Conservation (phyloP, 2,888 invertebrate genomes). For the Stenodera caucasica region DNA sequence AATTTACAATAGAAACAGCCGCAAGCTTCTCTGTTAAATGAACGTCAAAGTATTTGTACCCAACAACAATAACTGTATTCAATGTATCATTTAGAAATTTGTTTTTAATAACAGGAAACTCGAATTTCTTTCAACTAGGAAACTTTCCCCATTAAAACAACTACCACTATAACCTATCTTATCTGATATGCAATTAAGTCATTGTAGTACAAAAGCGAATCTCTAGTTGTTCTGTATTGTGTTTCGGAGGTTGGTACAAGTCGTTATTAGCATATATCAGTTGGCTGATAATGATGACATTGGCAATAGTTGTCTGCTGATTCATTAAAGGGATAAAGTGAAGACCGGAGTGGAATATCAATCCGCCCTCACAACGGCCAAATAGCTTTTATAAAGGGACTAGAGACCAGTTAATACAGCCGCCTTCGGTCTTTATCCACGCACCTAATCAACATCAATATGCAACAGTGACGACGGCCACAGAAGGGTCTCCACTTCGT, state of each 20-base stretch:
- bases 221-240: neutral
- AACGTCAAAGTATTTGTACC: no score
- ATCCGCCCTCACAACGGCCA: conserved; percentile 29
- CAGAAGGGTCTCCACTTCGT: neutral
- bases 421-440: neutral
- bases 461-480: neutral
- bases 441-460: conserved; percentile 2
- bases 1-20: conserved; percentile 1
- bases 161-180: neutral
- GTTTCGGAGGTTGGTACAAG: neutral
- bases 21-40: neutral
- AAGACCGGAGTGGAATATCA: conserved; percentile 30
- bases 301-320: neutral
- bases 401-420: neutral
- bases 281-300: neutral
- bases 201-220: neutral
- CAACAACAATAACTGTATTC: no score
- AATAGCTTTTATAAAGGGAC: conserved; percentile 23
- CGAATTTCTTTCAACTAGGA: no score
- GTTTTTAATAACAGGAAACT: neutral
- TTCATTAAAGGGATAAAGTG: conserved; percentile 22
- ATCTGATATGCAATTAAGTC: neutral
- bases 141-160: conserved; percentile 1
- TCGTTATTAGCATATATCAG: neutral
- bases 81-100: neutral